These are phyloP conservation scores for Folsomia candida DNA, from an alignment of 2,888 invertebrate genomes.

Conservation along the genomic window DNA sequence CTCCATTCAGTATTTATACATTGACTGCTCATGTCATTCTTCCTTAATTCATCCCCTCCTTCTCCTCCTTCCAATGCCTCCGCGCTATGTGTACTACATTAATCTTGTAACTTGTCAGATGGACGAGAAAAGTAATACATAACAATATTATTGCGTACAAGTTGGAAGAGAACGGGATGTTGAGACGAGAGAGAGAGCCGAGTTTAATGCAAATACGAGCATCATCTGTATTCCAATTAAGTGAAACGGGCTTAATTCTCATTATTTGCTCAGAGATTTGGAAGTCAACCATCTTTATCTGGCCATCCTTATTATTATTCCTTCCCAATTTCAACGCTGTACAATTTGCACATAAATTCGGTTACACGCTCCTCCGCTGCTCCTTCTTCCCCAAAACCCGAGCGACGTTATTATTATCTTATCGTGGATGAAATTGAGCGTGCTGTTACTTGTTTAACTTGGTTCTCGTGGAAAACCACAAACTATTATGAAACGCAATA, in stretches of 20 bases:
- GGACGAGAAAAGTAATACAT: no score
- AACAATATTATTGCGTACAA: no score
- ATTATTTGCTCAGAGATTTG: constrained; percentile 36
- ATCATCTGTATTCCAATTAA: constrained; percentile 51
- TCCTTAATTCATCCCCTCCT: no score
- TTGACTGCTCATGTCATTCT: no score
- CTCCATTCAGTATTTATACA: no score
- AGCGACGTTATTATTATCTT: neutral
- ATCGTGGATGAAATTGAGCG: neutral
- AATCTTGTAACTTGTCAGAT: no score
- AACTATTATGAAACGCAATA: neutral
- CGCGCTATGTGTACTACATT: no score
- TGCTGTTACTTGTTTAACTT: neutral
- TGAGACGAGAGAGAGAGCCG: no score
- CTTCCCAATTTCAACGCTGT: neutral
- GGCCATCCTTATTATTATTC: no score
- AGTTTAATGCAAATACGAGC: constrained; percentile 38
- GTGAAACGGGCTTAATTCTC: constrained; percentile 38
- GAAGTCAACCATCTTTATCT: constrained; percentile 5
- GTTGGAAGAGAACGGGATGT: no score
- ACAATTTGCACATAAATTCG: neutral
- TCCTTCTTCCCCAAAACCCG: neutral
- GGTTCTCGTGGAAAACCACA: neutral
- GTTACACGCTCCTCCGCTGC: neutral
- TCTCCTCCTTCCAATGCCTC: no score